A percentile compares a stretch with the other conserved stretches of the same genome.
phyloP scores from a whole-genome alignment of 2,888 invertebrate genomes.

The Cephus spinipes region DNA sequence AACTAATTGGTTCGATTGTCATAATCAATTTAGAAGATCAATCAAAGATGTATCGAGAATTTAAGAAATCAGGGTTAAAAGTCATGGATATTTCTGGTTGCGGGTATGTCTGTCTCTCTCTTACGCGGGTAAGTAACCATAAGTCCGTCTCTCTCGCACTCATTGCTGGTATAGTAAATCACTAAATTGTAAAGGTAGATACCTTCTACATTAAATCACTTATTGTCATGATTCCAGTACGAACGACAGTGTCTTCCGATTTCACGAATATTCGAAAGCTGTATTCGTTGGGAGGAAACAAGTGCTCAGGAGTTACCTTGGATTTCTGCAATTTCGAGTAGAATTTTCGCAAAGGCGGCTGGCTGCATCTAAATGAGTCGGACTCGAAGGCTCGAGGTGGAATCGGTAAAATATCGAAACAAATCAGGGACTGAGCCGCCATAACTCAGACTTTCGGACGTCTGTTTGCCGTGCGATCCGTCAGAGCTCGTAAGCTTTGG shows the following conservation, averaged over 20 bases:
- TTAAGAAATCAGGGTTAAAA: background rate
- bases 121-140: background rate
- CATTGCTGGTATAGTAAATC: background rate
- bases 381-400: slow-evolving; percentile 19
- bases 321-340: background rate
- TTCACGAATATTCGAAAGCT: background rate
- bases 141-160: background rate
- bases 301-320: background rate
- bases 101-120: background rate
- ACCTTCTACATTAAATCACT: background rate
- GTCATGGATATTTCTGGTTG: too few relatives aligned
- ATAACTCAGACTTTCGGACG: slow-evolving; percentile 61
- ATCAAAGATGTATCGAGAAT: background rate
- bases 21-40: background rate
- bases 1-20: background rate
- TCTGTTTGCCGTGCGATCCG: slow-evolving; percentile 62
- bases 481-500: slow-evolving; percentile 60
- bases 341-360: background rate
- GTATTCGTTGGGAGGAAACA: background rate
- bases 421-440: slow-evolving; percentile 61
- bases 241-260: background rate
- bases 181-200: background rate
- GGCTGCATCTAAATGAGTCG: background rate
- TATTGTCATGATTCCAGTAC: background rate
- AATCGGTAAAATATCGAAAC: slow-evolving; percentile 64